Conservation (phyloP, 2,113 vertebrate genomes). For the Apteryx mantelli region DNA sequence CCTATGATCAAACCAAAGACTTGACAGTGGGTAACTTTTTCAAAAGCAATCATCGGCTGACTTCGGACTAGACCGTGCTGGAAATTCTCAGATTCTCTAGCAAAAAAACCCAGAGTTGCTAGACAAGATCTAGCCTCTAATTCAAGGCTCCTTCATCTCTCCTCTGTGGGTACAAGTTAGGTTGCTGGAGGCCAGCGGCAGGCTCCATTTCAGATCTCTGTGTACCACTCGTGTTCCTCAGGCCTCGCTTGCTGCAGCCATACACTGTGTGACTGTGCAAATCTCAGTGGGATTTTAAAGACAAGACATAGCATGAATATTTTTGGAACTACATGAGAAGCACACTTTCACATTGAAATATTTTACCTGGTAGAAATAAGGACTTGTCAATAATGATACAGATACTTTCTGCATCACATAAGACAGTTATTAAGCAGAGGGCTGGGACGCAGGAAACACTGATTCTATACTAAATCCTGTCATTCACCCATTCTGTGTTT, state of each 20-base stretch:
- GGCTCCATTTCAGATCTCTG: background rate
- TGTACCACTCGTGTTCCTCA: rapidly evolving
- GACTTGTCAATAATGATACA: background rate
- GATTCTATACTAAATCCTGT: background rate
- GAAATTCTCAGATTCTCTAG: background rate
- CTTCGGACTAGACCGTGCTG: background rate
- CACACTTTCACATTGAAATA: background rate
- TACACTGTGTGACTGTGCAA: rapidly evolving
- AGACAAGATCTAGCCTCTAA: background rate
- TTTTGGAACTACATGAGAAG: background rate
- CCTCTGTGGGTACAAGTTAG: background rate
- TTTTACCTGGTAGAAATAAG: background rate
- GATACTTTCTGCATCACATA: background rate
- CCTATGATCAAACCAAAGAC: background rate
- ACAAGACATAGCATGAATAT: background rate
- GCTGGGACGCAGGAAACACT: background rate
- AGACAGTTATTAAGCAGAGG: background rate
- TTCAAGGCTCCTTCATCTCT: background rate
- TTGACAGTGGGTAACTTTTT: background rate
- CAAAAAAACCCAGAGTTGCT: background rate
- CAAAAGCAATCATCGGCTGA: background rate
- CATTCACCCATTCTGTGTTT: background rate
- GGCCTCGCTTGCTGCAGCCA: background rate
- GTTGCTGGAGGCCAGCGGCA: background rate
- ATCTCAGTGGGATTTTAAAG: background rate